Conservation (phyloP, 1,140 invertebrate species). For the Temnothorax curvispinosus region DNA sequence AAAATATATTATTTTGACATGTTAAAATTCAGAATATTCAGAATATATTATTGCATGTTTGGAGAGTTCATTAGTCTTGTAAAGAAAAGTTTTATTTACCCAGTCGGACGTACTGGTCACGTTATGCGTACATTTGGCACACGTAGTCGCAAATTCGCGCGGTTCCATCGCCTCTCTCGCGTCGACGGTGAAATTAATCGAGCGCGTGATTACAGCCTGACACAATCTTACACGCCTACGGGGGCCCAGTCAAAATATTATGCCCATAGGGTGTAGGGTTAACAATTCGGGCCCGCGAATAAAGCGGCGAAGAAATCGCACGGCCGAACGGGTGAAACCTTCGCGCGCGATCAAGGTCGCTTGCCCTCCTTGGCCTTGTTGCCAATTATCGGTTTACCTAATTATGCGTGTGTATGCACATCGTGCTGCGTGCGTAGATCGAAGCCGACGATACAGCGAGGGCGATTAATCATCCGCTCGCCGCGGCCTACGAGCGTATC, state of each 20-base stretch:
- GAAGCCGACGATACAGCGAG: conserved; percentile 17
- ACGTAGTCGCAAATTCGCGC: conserved; percentile 13
- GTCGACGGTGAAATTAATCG: conserved; percentile 54
- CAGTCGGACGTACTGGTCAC: conserved; percentile 4
- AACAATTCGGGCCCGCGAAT: conserved; percentile 34
- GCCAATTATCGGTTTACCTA: conserved; percentile 60
- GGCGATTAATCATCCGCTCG: conserved; percentile 37
- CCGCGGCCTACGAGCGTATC: conserved; percentile 6
- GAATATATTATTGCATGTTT: background rate
- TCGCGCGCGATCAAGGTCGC: conserved; percentile 30
- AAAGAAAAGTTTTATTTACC: background rate
- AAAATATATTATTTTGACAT: background rate
- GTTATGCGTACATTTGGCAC: conserved; percentile 23
- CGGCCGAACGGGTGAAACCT: background rate
- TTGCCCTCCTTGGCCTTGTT: conserved; percentile 30
- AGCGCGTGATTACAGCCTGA: conserved; percentile 53
- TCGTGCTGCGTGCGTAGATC: conserved; percentile 29
- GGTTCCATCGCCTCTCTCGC: conserved; percentile 23
- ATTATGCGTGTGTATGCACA: conserved; percentile 28
- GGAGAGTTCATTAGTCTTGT: background rate
- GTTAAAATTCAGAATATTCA: background rate
- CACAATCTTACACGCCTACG: conserved; percentile 41
- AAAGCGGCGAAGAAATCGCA: conserved; percentile 41
- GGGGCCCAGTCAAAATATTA: conserved; percentile 53
- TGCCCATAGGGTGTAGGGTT: conserved; percentile 12